Base-by-base conservation (phyloP, 2,797 vertebrate species). In the Parauchenoglanis punctatus region DNA sequence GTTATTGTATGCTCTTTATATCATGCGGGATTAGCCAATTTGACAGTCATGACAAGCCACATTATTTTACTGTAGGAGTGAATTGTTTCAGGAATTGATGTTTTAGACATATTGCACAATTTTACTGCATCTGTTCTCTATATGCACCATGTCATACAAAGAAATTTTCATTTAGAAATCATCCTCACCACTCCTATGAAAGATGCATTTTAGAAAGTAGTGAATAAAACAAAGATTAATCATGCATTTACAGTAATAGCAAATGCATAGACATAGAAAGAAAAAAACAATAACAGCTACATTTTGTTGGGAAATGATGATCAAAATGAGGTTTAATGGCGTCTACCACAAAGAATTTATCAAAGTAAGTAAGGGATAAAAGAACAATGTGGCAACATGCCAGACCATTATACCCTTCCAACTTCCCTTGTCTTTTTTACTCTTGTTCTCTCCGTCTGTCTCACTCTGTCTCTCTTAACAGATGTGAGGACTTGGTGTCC, bases 321-420 rank as follows among this genome's bases (percentile, higher is more conserved):
- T 94, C 92, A 93, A 90, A 88, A 89, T 81, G 80, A 89, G 91
- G 91, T 93, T 94, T 95, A 96, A 95, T 94, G 93, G 95, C 93
- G 93, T 94, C 73, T 35, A 58, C 54, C 92, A 49, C 78, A 49
- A 73, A 86, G 25, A 20, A 89, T 93, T 92, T 92, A 93, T 93
- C 91, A 93, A 91, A 94, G 92, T 92, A 90, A 92, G 91, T 92
- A 85, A 90, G 91, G 92, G 92, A 92, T 85, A 86, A 91, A 93
- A 89, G 92, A 91, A 85, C 49, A 89, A 87, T 54, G 89, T 95
- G 94, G 94, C 93, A 89, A 54, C 86, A 85, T 93, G 94, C 93
- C 94, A 92, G 75, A 88, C 89, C 89, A 89, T 94, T 92, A 92
- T 90, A 92, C 75, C 65, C 85, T 81, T 59, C 35, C 18, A 44